A percentile compares a stretch with the other conserved stretches of the same genome.
These are phyloP conservation scores for Neuroterus valhalla DNA, from an alignment of 1,140 invertebrate species.

Conservation along the genomic window DNA sequence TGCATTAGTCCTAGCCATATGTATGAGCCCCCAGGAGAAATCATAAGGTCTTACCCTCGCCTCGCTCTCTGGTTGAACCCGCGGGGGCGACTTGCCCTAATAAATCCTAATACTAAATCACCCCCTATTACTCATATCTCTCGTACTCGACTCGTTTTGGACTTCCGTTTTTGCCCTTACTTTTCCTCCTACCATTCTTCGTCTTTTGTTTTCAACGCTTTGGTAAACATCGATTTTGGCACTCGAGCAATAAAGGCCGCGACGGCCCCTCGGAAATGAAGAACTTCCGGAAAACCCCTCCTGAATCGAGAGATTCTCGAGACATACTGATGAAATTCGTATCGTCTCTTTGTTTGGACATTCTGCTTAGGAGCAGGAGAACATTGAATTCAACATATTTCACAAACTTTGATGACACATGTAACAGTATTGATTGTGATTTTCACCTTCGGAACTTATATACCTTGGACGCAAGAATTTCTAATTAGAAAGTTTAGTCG, in stretches of 20 bases:
- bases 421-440: too few species aligned
- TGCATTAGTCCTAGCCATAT: slow-evolving; percentile 69
- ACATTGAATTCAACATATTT: too few species aligned
- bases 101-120: slow-evolving; percentile 74
- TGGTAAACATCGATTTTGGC: slow-evolving; percentile 23
- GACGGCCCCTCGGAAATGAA: slow-evolving; percentile 5
- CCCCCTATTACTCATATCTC: slow-evolving; percentile 71
- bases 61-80: slow-evolving; percentile 55
- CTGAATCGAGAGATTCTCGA: neutral
- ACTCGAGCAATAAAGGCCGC: neutral
- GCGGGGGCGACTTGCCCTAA: slow-evolving; percentile 63
- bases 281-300: neutral
- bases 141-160: slow-evolving; percentile 47
- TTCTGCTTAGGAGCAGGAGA: too few species aligned
- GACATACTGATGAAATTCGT: too few species aligned
- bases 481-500: too few species aligned
- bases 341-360: too few species aligned
- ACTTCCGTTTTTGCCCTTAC: slow-evolving; percentile 27
- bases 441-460: too few species aligned
- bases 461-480: too few species aligned
- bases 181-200: slow-evolving; percentile 10
- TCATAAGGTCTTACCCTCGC: slow-evolving; percentile 71
- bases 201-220: slow-evolving; percentile 29
- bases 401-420: too few species aligned
- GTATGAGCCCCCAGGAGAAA: slow-evolving; percentile 69